Conservation (phyloP, 1,140 invertebrate species). For the Megathymus violae region DNA sequence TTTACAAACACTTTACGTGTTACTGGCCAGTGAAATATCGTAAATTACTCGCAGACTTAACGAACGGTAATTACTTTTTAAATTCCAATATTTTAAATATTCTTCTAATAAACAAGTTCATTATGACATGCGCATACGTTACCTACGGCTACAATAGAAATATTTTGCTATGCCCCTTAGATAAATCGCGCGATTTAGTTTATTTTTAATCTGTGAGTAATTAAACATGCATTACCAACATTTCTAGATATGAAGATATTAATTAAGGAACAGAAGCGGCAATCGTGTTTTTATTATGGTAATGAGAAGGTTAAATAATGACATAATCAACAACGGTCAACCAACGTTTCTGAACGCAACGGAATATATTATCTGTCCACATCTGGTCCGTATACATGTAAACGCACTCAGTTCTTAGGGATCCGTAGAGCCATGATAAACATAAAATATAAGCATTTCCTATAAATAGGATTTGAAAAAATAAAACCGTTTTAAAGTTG, state of each 20-base stretch:
- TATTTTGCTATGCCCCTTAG: too few species aligned
- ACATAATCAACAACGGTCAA: conserved; percentile 50
- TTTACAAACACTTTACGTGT: conserved; percentile 16
- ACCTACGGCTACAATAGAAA: background rate
- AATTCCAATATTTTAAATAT: conserved; percentile 3
- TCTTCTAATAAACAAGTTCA: background rate
- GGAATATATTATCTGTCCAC: conserved; percentile 45
- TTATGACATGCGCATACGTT: background rate
- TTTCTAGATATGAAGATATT: conserved; percentile 17
- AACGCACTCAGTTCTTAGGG: conserved; percentile 40
- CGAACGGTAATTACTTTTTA: conserved; percentile 1
- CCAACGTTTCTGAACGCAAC: conserved; percentile 36
- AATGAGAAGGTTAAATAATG: conserved; percentile 40
- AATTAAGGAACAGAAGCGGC: conserved; percentile 26
- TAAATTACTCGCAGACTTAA: too few species aligned
- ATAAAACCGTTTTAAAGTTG: too few species aligned
- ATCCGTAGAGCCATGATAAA: background rate
- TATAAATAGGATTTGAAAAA: too few species aligned
- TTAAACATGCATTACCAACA: conserved; percentile 30
- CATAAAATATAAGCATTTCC: too few species aligned
- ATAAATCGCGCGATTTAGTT: background rate
- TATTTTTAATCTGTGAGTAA: background rate
- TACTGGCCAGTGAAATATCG: conserved; percentile 6
- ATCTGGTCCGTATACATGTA: conserved; percentile 64
- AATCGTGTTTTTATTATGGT: conserved; percentile 33